A percentile compares a stretch with the other conserved stretches of the same genome.
phyloP scores from a whole-genome alignment of 2,888 invertebrate species.

The Eupithecia subfuscata region DNA sequence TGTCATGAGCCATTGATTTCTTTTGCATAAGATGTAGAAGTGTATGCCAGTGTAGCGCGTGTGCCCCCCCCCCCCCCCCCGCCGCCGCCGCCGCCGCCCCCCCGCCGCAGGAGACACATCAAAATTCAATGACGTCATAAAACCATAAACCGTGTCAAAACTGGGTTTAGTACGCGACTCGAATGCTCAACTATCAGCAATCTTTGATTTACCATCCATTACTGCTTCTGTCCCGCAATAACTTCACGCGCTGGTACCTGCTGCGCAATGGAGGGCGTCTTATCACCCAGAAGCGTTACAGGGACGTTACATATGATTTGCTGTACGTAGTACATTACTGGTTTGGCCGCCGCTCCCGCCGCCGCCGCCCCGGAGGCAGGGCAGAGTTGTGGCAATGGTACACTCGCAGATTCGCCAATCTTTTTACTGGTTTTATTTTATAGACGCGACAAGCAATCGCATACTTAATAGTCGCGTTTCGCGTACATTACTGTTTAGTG shows the following conservation, averaged over 20 bases:
- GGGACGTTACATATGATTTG: slow-evolving; percentile 27
- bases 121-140: slow-evolving; percentile 60
- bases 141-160: slow-evolving; percentile 61
- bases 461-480: background rate
- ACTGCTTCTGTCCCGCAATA: slow-evolving; percentile 36
- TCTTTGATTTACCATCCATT: slow-evolving; percentile 42
- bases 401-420: background rate
- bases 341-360: background rate
- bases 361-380: background rate
- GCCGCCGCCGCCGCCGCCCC: background rate
- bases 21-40: too few relatives aligned
- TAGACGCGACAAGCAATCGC: background rate
- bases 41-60: background rate
- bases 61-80: background rate
- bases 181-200: slow-evolving; percentile 51
- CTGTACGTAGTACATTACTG: slow-evolving; percentile 10
- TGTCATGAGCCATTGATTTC: too few relatives aligned
- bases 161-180: slow-evolving; percentile 51
- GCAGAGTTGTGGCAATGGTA: slow-evolving; percentile 14
- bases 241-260: slow-evolving; percentile 22
- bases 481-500: slow-evolving; percentile 41
- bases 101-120: slow-evolving; percentile 46
- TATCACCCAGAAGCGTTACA: slow-evolving; percentile 15
- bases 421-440: background rate
- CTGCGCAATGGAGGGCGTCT: slow-evolving; percentile 18